Conservation (phyloP, 2,888 invertebrate species). For the Diploptera punctata region DNA sequence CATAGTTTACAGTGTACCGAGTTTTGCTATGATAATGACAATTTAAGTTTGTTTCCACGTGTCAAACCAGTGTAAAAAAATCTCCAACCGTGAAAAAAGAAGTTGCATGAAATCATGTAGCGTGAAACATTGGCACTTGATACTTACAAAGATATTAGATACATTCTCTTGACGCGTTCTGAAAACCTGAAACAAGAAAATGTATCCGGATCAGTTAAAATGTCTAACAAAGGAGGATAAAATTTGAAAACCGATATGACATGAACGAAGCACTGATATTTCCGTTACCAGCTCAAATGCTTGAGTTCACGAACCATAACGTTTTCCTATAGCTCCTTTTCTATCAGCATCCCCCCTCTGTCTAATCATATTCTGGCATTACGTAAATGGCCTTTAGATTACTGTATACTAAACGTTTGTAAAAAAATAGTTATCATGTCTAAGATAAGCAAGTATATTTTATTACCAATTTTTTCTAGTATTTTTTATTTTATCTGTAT, state of each 20-base stretch:
- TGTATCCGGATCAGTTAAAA: neutral
- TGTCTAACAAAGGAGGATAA: neutral
- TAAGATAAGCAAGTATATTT: no score
- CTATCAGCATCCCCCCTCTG: no score
- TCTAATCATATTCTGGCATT: no score
- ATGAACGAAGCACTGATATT: conserved; percentile 6
- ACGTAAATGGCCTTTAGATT: no score
- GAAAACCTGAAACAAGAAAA: neutral
- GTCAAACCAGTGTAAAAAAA: conserved; percentile 21
- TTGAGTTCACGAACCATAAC: neutral
- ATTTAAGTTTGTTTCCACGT: no score
- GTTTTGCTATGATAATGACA: no score
- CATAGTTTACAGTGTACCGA: no score
- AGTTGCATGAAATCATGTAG: neutral
- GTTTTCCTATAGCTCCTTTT: no score
- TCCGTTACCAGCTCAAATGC: conserved; percentile 8
- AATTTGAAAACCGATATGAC: neutral
- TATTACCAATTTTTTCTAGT: no score
- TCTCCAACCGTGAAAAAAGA: neutral
- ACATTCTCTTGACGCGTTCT: neutral
- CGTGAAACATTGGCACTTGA: neutral
- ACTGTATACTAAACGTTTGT: no score
- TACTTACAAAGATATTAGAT: conserved; percentile 5
- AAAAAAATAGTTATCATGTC: no score
- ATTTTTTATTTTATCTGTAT: no score